These are phyloP conservation scores for Netelia fuscicornis DNA, from an alignment of 2,888 invertebrate genomes.

Conservation along the genomic window DNA sequence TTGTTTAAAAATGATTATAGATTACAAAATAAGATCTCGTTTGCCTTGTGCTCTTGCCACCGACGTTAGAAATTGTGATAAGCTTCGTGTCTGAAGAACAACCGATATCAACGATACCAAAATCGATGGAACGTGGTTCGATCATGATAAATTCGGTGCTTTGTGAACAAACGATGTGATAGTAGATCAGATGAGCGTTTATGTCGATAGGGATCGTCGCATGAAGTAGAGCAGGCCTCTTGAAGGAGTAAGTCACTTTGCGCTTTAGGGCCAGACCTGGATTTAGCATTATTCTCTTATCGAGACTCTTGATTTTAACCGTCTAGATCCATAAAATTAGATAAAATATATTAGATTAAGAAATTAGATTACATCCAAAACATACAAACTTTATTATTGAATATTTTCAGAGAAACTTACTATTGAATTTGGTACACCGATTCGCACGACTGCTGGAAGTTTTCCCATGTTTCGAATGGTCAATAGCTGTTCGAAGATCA, in stretches of 20 bases:
- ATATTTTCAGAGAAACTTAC: slow-evolving; percentile 75
- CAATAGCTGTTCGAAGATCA: slow-evolving; percentile 78
- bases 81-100: slow-evolving; percentile 81
- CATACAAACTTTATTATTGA: slow-evolving; percentile 1
- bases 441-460: slow-evolving; percentile 79
- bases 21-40: background rate
- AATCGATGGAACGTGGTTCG: slow-evolving; percentile 81
- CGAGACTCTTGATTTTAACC: slow-evolving; percentile 81
- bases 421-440: slow-evolving; percentile 82
- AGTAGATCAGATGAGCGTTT: slow-evolving; percentile 79
- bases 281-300: slow-evolving; percentile 75
- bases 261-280: slow-evolving; percentile 83
- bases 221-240: slow-evolving; percentile 75
- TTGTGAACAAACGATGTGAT: slow-evolving; percentile 78
- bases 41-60: slow-evolving; percentile 81
- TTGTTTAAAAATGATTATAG: background rate
- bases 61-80: slow-evolving; percentile 82
- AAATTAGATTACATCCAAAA: background rate
- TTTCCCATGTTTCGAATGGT: slow-evolving; percentile 82
- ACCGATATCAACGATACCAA: slow-evolving; percentile 84
- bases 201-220: slow-evolving; percentile 82
- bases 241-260: slow-evolving; percentile 80
- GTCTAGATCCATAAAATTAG: background rate
- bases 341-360: background rate
- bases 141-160: slow-evolving; percentile 77